These are phyloP conservation scores for Zoanthus sociatus DNA, from an alignment of 92 coral and sea anemone species.

Conservation along the genomic window DNA sequence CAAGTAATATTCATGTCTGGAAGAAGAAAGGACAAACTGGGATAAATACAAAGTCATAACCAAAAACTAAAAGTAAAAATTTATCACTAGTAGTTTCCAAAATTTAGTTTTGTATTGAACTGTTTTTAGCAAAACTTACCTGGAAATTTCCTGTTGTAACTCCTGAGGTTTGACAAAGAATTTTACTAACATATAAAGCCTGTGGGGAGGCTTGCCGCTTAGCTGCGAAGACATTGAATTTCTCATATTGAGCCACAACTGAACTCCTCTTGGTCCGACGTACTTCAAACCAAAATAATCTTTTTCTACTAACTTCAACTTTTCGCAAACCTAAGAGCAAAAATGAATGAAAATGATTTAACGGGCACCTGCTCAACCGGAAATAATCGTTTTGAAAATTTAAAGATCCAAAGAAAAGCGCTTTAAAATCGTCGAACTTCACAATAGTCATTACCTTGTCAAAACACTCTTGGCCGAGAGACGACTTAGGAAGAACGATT, in stretches of 20 bases:
- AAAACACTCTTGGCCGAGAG: conserved; percentile 98
- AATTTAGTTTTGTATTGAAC: not conserved
- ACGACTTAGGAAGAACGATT: conserved; percentile 84
- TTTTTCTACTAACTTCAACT: conserved; percentile 85
- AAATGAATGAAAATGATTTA: not conserved
- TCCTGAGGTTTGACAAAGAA: conserved; percentile 99
- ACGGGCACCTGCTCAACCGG: conserved; percentile 33
- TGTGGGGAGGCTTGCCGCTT: conserved; percentile 92
- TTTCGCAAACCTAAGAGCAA: conserved; percentile 89
- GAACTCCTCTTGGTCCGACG: conserved; percentile 89
- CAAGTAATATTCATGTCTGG: conserved; percentile 92
- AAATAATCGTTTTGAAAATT: conserved; percentile 43
- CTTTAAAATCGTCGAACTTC: conserved; percentile 8
- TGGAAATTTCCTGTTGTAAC: conserved; percentile 97
- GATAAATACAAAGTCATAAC: not conserved
- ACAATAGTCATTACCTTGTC: conserved; percentile 78
- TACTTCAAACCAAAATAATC: conserved; percentile 97
- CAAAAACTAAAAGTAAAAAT: not conserved
- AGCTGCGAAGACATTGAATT: conserved; percentile 91
- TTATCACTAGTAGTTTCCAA: not conserved
- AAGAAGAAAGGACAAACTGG: conserved; percentile 24
- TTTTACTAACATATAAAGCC: conserved; percentile 93
- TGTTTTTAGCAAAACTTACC: conserved; percentile 68
- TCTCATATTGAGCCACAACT: conserved; percentile 94
- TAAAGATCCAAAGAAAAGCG: conserved; percentile 8